Evolutionary conservation across 2,797 vertebrate genomes (phyloP).

Genomic region (Pseudomugil gertrudae): DNA sequence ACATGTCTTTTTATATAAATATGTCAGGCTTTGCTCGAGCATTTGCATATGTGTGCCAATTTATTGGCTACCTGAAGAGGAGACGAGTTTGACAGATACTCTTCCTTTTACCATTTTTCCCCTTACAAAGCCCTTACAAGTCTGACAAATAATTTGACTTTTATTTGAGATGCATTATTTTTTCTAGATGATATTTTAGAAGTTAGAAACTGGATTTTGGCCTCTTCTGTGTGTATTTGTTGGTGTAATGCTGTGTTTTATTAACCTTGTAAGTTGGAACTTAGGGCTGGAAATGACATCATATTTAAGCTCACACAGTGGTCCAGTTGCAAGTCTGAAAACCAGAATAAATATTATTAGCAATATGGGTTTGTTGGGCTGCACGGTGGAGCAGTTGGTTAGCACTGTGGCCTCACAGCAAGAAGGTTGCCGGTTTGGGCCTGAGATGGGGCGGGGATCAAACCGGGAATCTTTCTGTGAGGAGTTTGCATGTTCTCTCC

Average conservation of each 20-base stretch:
- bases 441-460: no score
- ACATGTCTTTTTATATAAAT: constrained; percentile 41
- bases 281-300: background rate
- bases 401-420: no score
- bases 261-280: background rate
- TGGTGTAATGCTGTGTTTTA: constrained; percentile 11
- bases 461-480: no score
- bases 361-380: background rate
- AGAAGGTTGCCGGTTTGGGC: no score
- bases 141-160: constrained; percentile 48
- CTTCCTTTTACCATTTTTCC: background rate
- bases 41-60: constrained; percentile 11
- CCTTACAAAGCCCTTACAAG: background rate
- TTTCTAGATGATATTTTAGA: constrained; percentile 55
- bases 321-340: background rate
- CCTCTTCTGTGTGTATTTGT: constrained; percentile 29
- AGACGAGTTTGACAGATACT: constrained; percentile 51
- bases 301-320: background rate
- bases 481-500: no score
- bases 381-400: no score
- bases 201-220: constrained; percentile 34
- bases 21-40: constrained; percentile 8
- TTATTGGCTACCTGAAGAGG: constrained; percentile 19
- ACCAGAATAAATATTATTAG: background rate
- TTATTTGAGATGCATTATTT: constrained; percentile 58